phyloP scores from a whole-genome alignment of 2,797 vertebrate species.

The Trachurus trachurus region DNA sequence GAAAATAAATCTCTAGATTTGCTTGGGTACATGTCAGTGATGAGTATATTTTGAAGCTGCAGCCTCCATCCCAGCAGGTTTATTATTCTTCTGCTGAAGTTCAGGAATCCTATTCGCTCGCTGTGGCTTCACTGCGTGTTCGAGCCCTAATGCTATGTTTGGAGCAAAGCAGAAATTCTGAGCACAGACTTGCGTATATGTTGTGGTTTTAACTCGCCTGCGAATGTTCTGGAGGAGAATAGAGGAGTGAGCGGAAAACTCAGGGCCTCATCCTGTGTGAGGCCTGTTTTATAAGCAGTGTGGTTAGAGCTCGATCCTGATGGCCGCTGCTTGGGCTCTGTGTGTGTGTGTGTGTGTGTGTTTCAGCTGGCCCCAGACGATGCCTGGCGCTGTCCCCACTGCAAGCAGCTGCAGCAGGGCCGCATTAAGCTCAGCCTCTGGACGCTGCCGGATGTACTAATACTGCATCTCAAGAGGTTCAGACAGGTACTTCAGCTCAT shows the following conservation, averaged over 20 bases:
- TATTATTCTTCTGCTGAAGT: slow-evolving; percentile 44
- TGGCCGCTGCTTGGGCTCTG: slow-evolving; percentile 31
- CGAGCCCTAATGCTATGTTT: slow-evolving; percentile 65
- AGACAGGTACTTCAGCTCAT: slow-evolving; percentile 89
- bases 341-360: slow-evolving; percentile 36
- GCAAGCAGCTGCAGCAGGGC: slow-evolving; percentile 99
- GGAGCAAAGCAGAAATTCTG: slow-evolving; percentile 57
- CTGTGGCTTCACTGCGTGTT: slow-evolving; percentile 51
- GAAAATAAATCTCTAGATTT: slow-evolving; percentile 24
- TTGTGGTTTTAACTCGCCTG: slow-evolving; percentile 69
- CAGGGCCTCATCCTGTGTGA: slow-evolving; percentile 45
- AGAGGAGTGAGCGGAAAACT: slow-evolving; percentile 28
- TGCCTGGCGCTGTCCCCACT: slow-evolving; percentile 99
- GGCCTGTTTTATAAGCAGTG: slow-evolving; percentile 62
- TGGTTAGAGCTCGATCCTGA: slow-evolving; percentile 68
- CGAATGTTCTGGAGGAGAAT: slow-evolving; percentile 37
- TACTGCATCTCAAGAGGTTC: slow-evolving; percentile 97
- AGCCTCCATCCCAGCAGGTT: slow-evolving; percentile 4
- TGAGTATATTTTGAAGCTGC: slow-evolving; percentile 24
- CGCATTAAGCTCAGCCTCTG: slow-evolving; percentile 98
- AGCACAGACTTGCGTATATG: slow-evolving; percentile 49
- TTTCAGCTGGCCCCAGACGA: slow-evolving; percentile 97
- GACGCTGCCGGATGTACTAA: slow-evolving; percentile 98
- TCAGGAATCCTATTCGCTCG: slow-evolving; percentile 23
- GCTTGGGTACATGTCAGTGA: slow-evolving; percentile 8